Evolutionary conservation across 2,797 vertebrate species (phyloP), one percentile per base, ranked within the genome.

Genomic region (Oryzias sinensis): DNA sequence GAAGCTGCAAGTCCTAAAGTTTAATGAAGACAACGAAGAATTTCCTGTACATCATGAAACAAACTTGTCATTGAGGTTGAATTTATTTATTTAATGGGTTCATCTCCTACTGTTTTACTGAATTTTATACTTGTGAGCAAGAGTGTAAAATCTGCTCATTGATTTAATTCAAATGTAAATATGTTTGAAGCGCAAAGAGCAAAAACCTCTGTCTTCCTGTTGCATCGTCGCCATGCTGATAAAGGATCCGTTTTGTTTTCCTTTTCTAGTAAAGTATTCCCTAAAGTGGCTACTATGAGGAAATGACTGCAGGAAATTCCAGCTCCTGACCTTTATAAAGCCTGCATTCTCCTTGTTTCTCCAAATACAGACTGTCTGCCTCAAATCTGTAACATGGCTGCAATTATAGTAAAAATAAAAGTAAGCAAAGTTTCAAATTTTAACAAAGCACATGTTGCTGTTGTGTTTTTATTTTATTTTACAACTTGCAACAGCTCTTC

Each of bases 221-320:
- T 44, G 57, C 27, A 62, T 59, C 25, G 46, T 45, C 49, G 15
- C 52, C 22, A 52, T 3, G 33, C 27, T 49, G 49, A 27, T 9
- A 3, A 4, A 17, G 43, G 37, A 63, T 45, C 29, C 5, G 20
- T 46, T 56, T 55, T 45, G 2, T 62, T 72, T 64, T 56, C 3
- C 53, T 57, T 59, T 66, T 40, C 43, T 44, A n/a, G 14, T 37
- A 37, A 37, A 42, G 22, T 41, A 4, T 20, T 67, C 56, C 43
- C 59, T 62, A 29, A 67, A 49, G 68, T 47, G 48, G 51, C 76
- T 61, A 67, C 25, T 14, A 50, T 76, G 56, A 82, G 85, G 74
- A 87, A 84, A 67, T 53, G 53, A 66, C 20, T 16, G 56, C 58
- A 85, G 84, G 85, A 90, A 90, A 89, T 87, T 58, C 74, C 83